Evolutionary conservation across 2,113 vertebrate species (phyloP).

Genomic region (Odobenus rosmarus): DNA sequence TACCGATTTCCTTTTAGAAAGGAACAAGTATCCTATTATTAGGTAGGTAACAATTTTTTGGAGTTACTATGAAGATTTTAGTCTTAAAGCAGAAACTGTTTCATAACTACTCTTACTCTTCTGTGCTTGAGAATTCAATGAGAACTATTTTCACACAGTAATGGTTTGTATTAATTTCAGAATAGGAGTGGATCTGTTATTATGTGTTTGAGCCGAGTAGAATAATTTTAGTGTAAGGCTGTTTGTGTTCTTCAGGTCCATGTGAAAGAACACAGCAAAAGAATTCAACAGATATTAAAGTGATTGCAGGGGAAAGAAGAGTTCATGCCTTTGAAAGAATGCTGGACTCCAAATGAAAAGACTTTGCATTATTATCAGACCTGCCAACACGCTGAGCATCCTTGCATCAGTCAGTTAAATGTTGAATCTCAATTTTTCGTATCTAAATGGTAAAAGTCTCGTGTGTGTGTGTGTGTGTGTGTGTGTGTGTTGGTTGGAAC

Average conservation of each 20-base stretch:
- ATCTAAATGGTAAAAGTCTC: background rate
- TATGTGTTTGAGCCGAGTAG: background rate
- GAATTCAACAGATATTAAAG: background rate
- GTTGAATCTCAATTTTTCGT: background rate
- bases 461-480: background rate
- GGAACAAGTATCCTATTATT: background rate
- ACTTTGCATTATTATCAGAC: background rate
- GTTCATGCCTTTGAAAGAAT: background rate
- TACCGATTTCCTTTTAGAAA: accelerated
- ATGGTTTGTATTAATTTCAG: conserved; percentile 14
- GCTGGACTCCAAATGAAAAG: background rate
- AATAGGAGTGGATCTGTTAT: background rate
- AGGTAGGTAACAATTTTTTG: background rate
- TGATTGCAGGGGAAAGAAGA: background rate
- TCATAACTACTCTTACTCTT: background rate
- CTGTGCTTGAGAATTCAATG: background rate
- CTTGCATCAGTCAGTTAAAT: background rate
- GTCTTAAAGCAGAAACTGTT: background rate
- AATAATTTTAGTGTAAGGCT: background rate
- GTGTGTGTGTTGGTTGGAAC: background rate
- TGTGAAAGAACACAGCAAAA: background rate
- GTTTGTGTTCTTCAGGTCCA: background rate
- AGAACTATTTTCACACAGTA: background rate
- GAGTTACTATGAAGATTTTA: background rate
- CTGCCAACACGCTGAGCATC: background rate